Evolutionary conservation across 2,797 vertebrate genomes (phyloP), one percentile per base, ranked within the genome.

Genomic region (Sitta carolinensis): DNA sequence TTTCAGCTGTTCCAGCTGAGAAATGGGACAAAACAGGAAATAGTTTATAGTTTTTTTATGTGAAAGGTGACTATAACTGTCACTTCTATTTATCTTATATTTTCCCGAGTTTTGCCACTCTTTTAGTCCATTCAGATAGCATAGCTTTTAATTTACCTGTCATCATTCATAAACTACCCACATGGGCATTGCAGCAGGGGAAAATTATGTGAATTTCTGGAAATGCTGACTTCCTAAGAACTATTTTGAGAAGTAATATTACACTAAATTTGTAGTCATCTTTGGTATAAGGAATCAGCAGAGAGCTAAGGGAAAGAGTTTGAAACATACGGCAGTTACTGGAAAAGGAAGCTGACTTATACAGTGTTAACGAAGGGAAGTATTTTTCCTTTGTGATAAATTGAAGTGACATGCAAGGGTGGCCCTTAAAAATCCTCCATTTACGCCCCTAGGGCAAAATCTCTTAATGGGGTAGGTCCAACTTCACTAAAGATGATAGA

Each of bases 11-110:
- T 98, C 97, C 97, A 95, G 96, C 97, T 96, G 97, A 97, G 98
- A 98, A 98, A 98, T 96, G 97, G 97, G 97, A 98, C 98, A 98
- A 97, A 98, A 98, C 97, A 98, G 98, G 98, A 99, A 98, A 98
- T 97, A 98, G 96, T 97, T 98, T 95, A 97, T 95, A 97, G 94
- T 95, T 96, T 96, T 92, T 86, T 97, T 95, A 95, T 96, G 94
- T 98, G 93, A 96, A 94, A 97, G 96, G 92, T 98, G 96, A 97
- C 97, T 97, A 97, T 98, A 98, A 98, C 97, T 98, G 98, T 98
- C 98, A 98, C 96, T 98, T 98, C 94, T 97, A 96, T 97, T 98
- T 98, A 98, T 97, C 96, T 97, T 95, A 84, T 57, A 84, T 91
- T 97, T 96, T 96, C 94, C 97, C 73, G 95, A 97, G 84, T 96